These are phyloP conservation scores for Bimastos eiseni DNA, from an alignment of 2,888 invertebrate genomes.

Conservation along the genomic window DNA sequence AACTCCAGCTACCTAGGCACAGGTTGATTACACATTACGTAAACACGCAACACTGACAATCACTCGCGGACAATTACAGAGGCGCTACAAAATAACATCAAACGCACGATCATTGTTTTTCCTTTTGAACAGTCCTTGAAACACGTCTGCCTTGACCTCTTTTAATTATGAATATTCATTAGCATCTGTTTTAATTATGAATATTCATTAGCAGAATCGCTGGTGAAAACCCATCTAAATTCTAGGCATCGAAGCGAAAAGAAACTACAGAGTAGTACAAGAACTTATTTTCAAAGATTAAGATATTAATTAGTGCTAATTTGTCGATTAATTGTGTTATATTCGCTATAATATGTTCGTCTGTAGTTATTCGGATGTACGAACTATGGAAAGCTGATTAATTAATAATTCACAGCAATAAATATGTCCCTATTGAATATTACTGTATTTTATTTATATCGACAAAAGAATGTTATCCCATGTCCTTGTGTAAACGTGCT, in stretches of 20 bases:
- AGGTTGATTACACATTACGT: not conserved
- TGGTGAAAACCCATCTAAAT: not conserved
- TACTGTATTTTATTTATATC: not conserved
- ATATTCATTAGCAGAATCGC: not conserved
- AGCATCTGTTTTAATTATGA: too few species aligned
- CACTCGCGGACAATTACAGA: not conserved
- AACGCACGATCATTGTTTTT: not conserved
- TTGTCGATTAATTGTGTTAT: not conserved
- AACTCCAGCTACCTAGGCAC: not conserved
- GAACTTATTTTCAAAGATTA: not conserved
- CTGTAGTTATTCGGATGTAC: not conserved
- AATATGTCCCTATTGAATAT: not conserved
- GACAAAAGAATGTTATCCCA: not conserved
- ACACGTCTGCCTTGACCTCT: too few species aligned
- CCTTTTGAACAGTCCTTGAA: not conserved
- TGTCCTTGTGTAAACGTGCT: not conserved
- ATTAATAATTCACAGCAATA: not conserved
- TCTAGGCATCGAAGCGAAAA: not conserved
- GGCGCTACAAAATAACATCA: not conserved
- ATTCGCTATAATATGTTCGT: not conserved
- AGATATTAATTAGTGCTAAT: not conserved
- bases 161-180: too few species aligned
- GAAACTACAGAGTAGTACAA: too few species aligned
- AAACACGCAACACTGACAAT: constrained; percentile 2
- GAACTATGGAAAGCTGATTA: not conserved